Conservation (phyloP, 1,140 invertebrate genomes). For the Steinernema feltiae region DNA sequence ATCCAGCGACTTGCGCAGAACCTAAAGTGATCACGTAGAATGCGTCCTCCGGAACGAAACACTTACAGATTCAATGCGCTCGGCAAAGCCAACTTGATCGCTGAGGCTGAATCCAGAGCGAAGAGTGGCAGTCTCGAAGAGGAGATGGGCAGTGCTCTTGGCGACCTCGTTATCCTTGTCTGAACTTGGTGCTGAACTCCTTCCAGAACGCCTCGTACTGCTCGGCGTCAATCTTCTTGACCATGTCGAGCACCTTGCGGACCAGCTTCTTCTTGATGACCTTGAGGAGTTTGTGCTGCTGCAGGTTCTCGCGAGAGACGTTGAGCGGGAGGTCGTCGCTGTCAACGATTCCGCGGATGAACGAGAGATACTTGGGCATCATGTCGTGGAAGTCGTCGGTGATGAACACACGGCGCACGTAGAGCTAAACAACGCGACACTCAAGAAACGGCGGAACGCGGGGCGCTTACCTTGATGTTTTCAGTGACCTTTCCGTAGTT, state of each 20-base stretch:
- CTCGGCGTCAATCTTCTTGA: slow-evolving; percentile 83
- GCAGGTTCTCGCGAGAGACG: no score
- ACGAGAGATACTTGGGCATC: neutral
- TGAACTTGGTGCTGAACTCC: slow-evolving; percentile 96
- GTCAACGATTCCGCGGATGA: neutral
- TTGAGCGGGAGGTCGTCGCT: neutral
- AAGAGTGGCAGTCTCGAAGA: slow-evolving; percentile 83
- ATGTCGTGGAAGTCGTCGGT: neutral
- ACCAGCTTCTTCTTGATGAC: slow-evolving; percentile 98
- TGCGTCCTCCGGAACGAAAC: neutral
- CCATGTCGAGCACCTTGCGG: slow-evolving; percentile 89
- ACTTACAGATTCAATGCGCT: slow-evolving; percentile 69
- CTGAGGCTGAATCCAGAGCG: slow-evolving; percentile 80
- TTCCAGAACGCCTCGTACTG: slow-evolving; percentile 94
- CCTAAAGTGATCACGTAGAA: neutral
- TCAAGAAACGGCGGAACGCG: no score
- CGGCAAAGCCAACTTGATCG: slow-evolving; percentile 78
- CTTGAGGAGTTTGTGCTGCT: neutral
- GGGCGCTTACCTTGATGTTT: no score
- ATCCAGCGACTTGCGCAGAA: slow-evolving; percentile 67
- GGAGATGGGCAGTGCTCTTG: slow-evolving; percentile 78
- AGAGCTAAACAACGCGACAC: no score
- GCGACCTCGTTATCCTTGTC: slow-evolving; percentile 74
- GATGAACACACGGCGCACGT: no score
- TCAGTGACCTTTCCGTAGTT: no score